phyloP scores from a whole-genome alignment of 2,888 invertebrate genomes.

The Rhabditoides inermis region DNA sequence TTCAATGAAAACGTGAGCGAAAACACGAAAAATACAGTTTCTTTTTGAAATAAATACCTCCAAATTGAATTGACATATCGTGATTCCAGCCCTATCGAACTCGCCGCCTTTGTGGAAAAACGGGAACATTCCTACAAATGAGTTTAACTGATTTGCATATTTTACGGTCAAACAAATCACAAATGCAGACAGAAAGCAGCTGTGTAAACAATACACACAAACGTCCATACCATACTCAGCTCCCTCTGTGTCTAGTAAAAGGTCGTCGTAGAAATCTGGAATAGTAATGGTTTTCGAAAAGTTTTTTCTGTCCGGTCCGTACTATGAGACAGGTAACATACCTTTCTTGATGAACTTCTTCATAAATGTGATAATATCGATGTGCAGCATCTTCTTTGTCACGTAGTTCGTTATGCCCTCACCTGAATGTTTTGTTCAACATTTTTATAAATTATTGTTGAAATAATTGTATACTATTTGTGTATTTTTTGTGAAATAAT shows the following conservation, averaged over 20 bases:
- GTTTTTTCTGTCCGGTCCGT: not conserved
- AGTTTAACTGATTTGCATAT: too few relatives aligned
- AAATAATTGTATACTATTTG: too few relatives aligned
- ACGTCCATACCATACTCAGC: slow-evolving; percentile 18
- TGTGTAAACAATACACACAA: too few relatives aligned
- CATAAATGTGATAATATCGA: slow-evolving; percentile 20
- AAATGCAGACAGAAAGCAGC: too few relatives aligned
- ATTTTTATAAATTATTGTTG: too few relatives aligned
- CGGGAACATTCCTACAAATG: too few relatives aligned
- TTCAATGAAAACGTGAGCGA: too few relatives aligned
- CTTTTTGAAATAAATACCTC: too few relatives aligned
- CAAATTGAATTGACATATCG: slow-evolving; percentile 23
- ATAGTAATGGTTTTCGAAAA: not conserved
- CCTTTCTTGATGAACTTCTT: not conserved
- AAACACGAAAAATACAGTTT: too few relatives aligned
- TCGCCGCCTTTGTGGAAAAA: slow-evolving; percentile 15
- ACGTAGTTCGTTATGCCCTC: slow-evolving; percentile 9
- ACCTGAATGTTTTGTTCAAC: too few relatives aligned
- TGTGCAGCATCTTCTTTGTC: slow-evolving; percentile 10
- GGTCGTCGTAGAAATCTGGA: slow-evolving; percentile 17
- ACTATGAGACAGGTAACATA: not conserved
- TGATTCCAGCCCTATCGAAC: slow-evolving; percentile 18
- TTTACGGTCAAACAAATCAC: too few relatives aligned
- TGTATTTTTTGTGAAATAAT: too few relatives aligned
- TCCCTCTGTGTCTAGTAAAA: slow-evolving; percentile 23